Evolutionary conservation across 1,140 invertebrate species (phyloP).

Genomic region (Pectinophora gossypiella): DNA sequence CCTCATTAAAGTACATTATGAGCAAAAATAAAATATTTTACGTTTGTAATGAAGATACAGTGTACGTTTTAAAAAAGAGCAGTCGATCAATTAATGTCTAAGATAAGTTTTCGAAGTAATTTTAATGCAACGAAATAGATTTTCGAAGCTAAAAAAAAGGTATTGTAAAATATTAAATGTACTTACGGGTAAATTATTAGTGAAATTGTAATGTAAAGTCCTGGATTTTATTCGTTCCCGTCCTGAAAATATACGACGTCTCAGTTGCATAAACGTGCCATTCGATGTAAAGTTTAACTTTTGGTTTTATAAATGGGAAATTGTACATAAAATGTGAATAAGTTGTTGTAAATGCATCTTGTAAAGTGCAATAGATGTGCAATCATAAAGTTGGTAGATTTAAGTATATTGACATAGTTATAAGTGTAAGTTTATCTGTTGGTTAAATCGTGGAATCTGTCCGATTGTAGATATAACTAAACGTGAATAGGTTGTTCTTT

Average conservation of each 20-base stretch:
- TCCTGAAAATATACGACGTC: conserved; percentile 58
- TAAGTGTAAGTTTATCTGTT: conserved; percentile 54
- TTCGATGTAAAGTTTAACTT: not conserved
- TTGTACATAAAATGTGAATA: conserved; percentile 65
- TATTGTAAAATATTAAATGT: conserved; percentile 27
- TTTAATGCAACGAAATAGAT: conserved; percentile 52
- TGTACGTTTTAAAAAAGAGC: no score
- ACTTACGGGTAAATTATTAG: conserved; percentile 27
- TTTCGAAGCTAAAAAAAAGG: conserved; percentile 15
- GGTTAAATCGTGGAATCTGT: conserved; percentile 51
- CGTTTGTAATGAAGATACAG: no score
- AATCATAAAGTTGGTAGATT: conserved; percentile 69
- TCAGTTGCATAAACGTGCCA: no score
- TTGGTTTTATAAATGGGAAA: not conserved
- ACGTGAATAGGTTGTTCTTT: no score
- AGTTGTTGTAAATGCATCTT: conserved; percentile 73
- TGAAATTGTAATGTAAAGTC: conserved; percentile 22
- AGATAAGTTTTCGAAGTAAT: no score
- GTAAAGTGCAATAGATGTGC: conserved; percentile 74
- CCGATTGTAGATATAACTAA: conserved; percentile 57
- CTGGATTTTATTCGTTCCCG: conserved; percentile 40
- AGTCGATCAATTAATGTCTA: no score
- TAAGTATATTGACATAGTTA: conserved; percentile 47
- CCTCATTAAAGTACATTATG: no score
- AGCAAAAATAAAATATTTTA: no score